Evolutionary conservation across 2,888 invertebrate species (phyloP).

Genomic region (Drosophila kuntzei): DNA sequence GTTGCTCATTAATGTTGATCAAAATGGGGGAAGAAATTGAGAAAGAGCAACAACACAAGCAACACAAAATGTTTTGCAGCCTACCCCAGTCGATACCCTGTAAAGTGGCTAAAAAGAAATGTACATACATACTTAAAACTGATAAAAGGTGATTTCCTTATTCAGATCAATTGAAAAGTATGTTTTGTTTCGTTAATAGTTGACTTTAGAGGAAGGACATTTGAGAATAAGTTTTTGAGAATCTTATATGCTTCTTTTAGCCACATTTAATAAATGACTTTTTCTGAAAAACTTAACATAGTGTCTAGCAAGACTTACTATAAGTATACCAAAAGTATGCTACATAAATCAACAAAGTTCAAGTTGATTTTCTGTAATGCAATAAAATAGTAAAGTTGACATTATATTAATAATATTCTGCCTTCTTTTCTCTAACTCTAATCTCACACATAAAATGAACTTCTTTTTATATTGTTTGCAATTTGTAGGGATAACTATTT

Average conservation of each 20-base stretch:
- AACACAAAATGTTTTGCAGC: neutral
- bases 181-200: neutral
- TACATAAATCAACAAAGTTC: neutral
- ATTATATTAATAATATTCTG: neutral
- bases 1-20: constrained; percentile 78
- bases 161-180: neutral
- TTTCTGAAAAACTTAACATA: neutral
- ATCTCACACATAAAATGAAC: neutral
- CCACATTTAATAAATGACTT: too few species aligned
- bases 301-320: neutral
- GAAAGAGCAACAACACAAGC: constrained; percentile 9
- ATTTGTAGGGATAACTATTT: constrained; percentile 1
- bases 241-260: neutral
- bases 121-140: neutral
- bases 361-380: neutral
- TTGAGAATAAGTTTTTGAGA: neutral
- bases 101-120: neutral
- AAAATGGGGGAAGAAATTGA: constrained; percentile 54
- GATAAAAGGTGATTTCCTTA: neutral
- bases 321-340: constrained; percentile 38
- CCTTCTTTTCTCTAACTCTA: neutral
- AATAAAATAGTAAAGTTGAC: neutral
- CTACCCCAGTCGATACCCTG: constrained; percentile 11
- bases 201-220: too few species aligned
- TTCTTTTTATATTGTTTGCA: neutral